These are phyloP conservation scores for Phoxinus dragarum DNA, from an alignment of 2,797 vertebrate species.

Conservation along the genomic window DNA sequence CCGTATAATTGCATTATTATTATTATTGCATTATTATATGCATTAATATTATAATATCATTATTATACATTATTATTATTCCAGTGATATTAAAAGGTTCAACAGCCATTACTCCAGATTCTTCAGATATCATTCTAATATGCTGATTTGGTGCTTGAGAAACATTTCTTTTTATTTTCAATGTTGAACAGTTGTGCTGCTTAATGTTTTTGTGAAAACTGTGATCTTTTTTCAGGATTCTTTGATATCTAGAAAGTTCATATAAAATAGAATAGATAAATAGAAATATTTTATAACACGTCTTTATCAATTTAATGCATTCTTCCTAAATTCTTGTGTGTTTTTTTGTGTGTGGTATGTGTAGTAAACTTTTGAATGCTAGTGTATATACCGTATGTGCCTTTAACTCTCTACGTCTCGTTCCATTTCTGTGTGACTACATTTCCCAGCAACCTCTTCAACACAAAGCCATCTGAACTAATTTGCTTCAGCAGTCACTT, in stretches of 20 bases:
- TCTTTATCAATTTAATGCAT: too few species aligned
- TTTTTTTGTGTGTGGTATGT: too few species aligned
- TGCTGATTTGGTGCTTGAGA: neutral
- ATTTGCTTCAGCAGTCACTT: slow-evolving; percentile 10
- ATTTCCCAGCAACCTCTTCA: slow-evolving; percentile 40
- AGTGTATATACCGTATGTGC: too few species aligned
- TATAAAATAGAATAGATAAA: too few species aligned
- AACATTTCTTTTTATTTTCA: neutral
- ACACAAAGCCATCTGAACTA: slow-evolving; percentile 12
- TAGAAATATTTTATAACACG: neutral
- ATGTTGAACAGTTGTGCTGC: neutral
- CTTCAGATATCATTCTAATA: neutral
- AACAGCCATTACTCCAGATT: neutral
- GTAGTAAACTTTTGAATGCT: neutral
- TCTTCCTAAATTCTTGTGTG: neutral
- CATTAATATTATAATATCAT: too few species aligned
- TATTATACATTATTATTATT: neutral
- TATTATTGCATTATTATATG: too few species aligned
- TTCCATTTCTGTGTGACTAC: slow-evolving; percentile 11
- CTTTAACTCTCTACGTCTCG: neutral
- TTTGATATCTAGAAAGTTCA: neutral
- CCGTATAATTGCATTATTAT: neutral
- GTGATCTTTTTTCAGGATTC: neutral
- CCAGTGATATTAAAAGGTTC: neutral
- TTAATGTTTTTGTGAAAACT: neutral